Conservation (phyloP, 2,888 invertebrate genomes). For the Graphium colonna region DNA sequence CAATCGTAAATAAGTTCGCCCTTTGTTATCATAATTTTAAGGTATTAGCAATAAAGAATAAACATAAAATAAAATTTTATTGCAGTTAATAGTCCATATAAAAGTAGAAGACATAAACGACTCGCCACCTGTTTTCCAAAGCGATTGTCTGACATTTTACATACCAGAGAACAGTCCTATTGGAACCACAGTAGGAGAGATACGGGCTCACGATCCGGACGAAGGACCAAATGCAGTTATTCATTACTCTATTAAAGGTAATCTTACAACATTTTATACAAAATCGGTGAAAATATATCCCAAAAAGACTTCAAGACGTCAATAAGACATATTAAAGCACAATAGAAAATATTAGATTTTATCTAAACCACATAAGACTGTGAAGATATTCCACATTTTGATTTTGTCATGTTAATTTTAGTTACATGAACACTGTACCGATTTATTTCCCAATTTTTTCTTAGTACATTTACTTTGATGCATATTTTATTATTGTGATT, state of each 20-base stretch:
- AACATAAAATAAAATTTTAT: slow-evolving; percentile 12
- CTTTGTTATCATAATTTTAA: no score
- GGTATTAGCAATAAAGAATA: no score
- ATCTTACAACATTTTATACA: no score
- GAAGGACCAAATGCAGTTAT: slow-evolving; percentile 95
- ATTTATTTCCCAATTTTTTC: neutral
- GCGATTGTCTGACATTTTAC: slow-evolving; percentile 92
- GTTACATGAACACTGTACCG: neutral
- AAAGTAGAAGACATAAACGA: slow-evolving; percentile 94
- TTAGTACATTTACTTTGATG: neutral
- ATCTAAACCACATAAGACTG: neutral
- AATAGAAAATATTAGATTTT: neutral
- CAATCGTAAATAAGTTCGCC: neutral
- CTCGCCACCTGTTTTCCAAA: slow-evolving; percentile 93
- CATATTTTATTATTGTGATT: slow-evolving; percentile 10
- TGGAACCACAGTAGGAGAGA: slow-evolving; percentile 94
- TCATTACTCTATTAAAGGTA: slow-evolving; percentile 95
- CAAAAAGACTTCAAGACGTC: neutral
- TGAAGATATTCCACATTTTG: neutral
- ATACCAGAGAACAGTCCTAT: slow-evolving; percentile 98
- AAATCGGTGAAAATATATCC: neutral
- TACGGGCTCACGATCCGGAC: slow-evolving; percentile 94
- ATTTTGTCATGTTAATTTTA: neutral
- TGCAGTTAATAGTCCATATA: slow-evolving; percentile 86
- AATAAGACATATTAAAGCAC: neutral